Evolutionary conservation across 2,888 invertebrate genomes (phyloP).

Genomic region (Tinea pellionella): DNA sequence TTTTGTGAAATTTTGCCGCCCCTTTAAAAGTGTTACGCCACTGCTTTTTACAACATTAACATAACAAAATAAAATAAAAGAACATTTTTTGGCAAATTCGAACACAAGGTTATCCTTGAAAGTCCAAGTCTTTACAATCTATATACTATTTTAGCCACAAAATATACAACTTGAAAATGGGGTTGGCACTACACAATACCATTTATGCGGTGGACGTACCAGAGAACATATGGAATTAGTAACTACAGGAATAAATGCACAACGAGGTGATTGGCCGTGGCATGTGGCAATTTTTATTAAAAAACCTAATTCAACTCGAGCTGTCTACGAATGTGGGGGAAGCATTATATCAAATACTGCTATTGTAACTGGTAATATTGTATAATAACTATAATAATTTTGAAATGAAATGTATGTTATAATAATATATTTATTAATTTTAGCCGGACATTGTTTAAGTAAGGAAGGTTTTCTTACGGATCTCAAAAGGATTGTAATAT

Average conservation of each 20-base stretch:
- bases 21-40: no score
- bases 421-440: no score
- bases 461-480: constrained; percentile 25
- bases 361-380: constrained; percentile 43
- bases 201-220: constrained; percentile 43
- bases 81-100: no score
- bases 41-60: no score
- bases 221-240: constrained; percentile 43
- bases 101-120: no score
- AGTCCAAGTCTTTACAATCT: no score
- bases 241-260: constrained; percentile 39
- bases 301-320: constrained; percentile 20
- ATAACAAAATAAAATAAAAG: no score
- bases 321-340: constrained; percentile 48
- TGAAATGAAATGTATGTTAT: no score
- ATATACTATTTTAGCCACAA: neutral
- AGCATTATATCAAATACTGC: constrained; percentile 50
- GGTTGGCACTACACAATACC: constrained; percentile 33
- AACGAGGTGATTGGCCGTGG: constrained; percentile 59
- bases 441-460: constrained; percentile 51
- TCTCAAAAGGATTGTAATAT: constrained; percentile 29
- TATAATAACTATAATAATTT: no score
- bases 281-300: constrained; percentile 46
- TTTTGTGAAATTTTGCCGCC: no score
- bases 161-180: neutral